Evolutionary conservation across 2,113 vertebrate species (phyloP), one percentile per base, ranked within the genome.

Genomic region (Corythaixoides concolor): DNA sequence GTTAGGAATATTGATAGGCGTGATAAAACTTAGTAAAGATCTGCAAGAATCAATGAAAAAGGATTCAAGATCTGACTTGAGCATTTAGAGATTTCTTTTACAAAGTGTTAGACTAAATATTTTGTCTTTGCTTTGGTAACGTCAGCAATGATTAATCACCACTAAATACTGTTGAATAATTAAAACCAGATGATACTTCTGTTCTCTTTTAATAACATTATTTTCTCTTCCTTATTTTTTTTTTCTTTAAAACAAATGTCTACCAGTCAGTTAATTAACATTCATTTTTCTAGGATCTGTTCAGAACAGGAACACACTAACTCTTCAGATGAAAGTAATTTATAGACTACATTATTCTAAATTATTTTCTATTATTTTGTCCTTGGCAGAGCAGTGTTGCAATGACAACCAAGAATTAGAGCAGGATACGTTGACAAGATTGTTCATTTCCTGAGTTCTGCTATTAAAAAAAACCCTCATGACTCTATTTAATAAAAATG

Each of bases 281-380:
- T 52, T 68, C 17, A 30, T 93, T 88, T 82, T 91, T 73, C 85
- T 32, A 56, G 24, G 50, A 75, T 56, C 63, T 13, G 7, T 69
- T 80, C 80, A 59, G 74, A 88, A 80, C 15, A 72, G 77, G 47
- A 89, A 59, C 21, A 83, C 12, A 28, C 32, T 77, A 64, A 74
- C 23, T 92, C 49, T 88, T 91, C 78, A 93, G 77, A 66, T 93
- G 39, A 68, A 94, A 81, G 45, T 75, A 87, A 92, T 82, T 88
- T 88, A 78, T 26, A 93, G 80, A 55, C 79, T 73, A 62, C 37
- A 66, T 52, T 69, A 87, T 32, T 33, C 26, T 6, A 89, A 91
- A 32, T 87, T 66, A 72, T 72, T 93, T 89, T 79, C 58, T 39
- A 22, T 72, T 89, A 74, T 64, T 95, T 73, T 74, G 50, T 84